Evolutionary conservation across 35 echinoderm and acorn worm species (phyloP).

Genomic region (Amphiura filiformis): DNA sequence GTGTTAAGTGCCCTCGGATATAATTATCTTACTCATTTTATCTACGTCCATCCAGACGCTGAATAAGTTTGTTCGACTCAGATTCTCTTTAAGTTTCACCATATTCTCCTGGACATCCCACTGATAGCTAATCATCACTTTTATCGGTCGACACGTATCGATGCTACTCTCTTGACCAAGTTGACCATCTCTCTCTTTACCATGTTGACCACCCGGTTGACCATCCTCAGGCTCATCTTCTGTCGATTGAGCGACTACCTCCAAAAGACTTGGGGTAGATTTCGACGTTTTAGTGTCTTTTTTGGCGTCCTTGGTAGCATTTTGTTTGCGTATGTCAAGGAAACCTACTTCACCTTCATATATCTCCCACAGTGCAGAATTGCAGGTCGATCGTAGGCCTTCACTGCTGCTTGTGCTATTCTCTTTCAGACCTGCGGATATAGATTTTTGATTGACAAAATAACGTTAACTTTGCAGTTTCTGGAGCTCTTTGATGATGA

Average conservation of each 20-base stretch:
- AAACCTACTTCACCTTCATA: not conserved
- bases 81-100: not conserved
- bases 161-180: too few relatives aligned
- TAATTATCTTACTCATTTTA: not conserved
- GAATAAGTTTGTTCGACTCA: not conserved
- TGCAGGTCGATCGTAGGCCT: not conserved
- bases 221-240: too few relatives aligned
- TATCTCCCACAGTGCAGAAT: not conserved
- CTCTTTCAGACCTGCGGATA: not conserved
- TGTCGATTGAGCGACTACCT: too few relatives aligned
- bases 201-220: too few relatives aligned
- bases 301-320: not conserved
- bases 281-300: too few relatives aligned
- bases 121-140: not conserved
- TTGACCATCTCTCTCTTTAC: too few relatives aligned
- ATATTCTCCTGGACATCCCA: not conserved
- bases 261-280: too few relatives aligned
- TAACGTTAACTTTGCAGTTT: too few relatives aligned
- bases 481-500: too few relatives aligned
- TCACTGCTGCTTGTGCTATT: not conserved
- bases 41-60: not conserved
- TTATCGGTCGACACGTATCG: too few relatives aligned
- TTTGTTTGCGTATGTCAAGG: not conserved
- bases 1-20: too few relatives aligned
- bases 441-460: too few relatives aligned